Conservation (phyloP, 2,888 invertebrate genomes). For the Leucophenga montana region DNA sequence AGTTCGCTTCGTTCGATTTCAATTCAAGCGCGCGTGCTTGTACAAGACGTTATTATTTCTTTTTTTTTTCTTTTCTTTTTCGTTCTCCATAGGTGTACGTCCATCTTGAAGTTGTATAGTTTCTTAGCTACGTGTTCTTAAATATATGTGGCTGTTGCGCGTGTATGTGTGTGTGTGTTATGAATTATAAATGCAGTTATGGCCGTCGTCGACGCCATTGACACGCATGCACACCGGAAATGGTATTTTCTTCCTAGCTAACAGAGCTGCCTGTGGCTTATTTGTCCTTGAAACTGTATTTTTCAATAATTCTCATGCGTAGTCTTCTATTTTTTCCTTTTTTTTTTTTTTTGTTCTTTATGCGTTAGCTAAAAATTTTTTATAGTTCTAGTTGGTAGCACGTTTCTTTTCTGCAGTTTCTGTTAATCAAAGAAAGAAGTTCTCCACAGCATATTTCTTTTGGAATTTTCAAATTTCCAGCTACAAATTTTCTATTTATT, state of each 20-base stretch:
- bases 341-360: slow-evolving; percentile 15
- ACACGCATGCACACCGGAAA: too few relatives aligned
- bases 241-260: background rate
- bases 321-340: background rate
- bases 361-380: background rate
- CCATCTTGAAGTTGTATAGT: too few relatives aligned
- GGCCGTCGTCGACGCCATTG: background rate
- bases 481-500: slow-evolving; percentile 1
- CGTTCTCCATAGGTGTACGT: too few relatives aligned
- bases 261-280: slow-evolving; percentile 1
- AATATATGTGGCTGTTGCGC: background rate
- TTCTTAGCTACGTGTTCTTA: background rate
- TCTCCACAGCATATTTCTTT: background rate
- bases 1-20: slow-evolving; percentile 49
- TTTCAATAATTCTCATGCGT: slow-evolving; percentile 1
- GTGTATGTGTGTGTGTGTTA: slow-evolving; percentile 8
- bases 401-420: slow-evolving; percentile 3
- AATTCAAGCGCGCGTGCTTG: slow-evolving; percentile 34
- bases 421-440: slow-evolving; percentile 19
- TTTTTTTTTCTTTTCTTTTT: too few relatives aligned
- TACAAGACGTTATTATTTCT: slow-evolving; percentile 16
- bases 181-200: slow-evolving; percentile 26
- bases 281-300: slow-evolving; percentile 30
- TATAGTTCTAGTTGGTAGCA: background rate
- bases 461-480: background rate